Conservation (phyloP, 2,888 invertebrate species). For the Mactromeris polynyma region DNA sequence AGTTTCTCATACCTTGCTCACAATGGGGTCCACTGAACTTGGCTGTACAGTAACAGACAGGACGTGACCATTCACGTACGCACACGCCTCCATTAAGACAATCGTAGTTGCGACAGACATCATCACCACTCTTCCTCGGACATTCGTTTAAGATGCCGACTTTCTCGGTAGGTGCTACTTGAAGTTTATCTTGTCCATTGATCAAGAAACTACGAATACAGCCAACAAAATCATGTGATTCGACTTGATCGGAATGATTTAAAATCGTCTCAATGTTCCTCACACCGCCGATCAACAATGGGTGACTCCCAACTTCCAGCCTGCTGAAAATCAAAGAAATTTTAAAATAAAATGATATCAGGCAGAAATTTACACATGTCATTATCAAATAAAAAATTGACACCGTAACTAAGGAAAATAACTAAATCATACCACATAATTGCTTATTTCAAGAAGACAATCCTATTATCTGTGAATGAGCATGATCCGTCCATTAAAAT, state of each 20-base stretch:
- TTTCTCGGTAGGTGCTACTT: slow-evolving; percentile 39
- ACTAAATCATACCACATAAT: too few relatives aligned
- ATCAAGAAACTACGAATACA: slow-evolving; percentile 96
- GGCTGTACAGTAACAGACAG: slow-evolving; percentile 89
- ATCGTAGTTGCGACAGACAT: slow-evolving; percentile 83
- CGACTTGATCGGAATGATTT: slow-evolving; percentile 95
- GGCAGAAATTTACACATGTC: too few relatives aligned
- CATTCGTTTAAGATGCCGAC: slow-evolving; percentile 93
- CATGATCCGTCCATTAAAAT: too few relatives aligned
- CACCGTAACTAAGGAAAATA: too few relatives aligned
- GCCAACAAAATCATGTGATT: slow-evolving; percentile 96
- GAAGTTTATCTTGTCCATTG: slow-evolving; percentile 90
- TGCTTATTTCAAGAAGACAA: too few relatives aligned
- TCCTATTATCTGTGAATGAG: too few relatives aligned
- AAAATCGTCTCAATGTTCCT: slow-evolving; percentile 94
- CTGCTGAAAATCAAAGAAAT: slow-evolving; percentile 45
- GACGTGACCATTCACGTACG: slow-evolving; percentile 94
- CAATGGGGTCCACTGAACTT: slow-evolving; percentile 93
- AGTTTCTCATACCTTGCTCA: slow-evolving; percentile 88
- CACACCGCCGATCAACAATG: slow-evolving; percentile 94
- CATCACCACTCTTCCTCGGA: slow-evolving; percentile 89
- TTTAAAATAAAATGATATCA: neutral
- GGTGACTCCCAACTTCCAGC: slow-evolving; percentile 63
- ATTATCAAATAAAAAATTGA: too few relatives aligned
- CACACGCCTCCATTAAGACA: slow-evolving; percentile 92